Base-by-base conservation (phyloP, 2,113 vertebrate genomes). In the Maccullochella peelii region DNA sequence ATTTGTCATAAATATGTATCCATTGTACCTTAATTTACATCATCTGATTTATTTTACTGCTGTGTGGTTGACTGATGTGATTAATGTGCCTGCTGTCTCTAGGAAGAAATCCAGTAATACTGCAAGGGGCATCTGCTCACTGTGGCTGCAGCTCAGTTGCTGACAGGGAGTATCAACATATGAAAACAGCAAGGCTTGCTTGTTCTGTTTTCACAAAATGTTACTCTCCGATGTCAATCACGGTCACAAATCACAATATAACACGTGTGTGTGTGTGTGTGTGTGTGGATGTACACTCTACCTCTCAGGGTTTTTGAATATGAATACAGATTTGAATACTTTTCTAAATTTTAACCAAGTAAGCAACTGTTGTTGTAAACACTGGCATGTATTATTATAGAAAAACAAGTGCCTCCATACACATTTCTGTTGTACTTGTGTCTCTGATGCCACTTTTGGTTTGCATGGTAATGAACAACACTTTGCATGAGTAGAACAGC, bases 241-340 rank as follows among this genome's bases (percentile, higher is more conserved):
- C 23, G 33, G 23, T 61, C 62, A 79, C 70, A 79, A 52, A 25
- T 62, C 62, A 79, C 70, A 75, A 49, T 40, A 16, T 23, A 44
- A 47, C 44, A 23, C 0, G 2, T 7, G 6, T 25, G 2, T 71
- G 67, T 27, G 38, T 40, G 33, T 33, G 30, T 33, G 30, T 33
- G 30, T 38, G 36, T 7, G 36, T 38, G 6, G 1, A 27, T 6
- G 10, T 36, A 18, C 10, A 18, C 8, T 47, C 8, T 23, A 36
- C 50, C 25, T n/a, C 25, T 8, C n/a, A 11, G 18, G 47, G 38
- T 15, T 20, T 23, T 54, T 54, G 1, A 54, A 54, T 54, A 54
- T 18, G 0, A 69, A 50, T 33, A 50, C 25, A 11, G 25, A 30
- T 44, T 47, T 67, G 16, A 18, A 21, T 68, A 30, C 14, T 15